Evolutionary conservation across 1,140 invertebrate species (phyloP).

Genomic region (Stegodyphus mimosarum): DNA sequence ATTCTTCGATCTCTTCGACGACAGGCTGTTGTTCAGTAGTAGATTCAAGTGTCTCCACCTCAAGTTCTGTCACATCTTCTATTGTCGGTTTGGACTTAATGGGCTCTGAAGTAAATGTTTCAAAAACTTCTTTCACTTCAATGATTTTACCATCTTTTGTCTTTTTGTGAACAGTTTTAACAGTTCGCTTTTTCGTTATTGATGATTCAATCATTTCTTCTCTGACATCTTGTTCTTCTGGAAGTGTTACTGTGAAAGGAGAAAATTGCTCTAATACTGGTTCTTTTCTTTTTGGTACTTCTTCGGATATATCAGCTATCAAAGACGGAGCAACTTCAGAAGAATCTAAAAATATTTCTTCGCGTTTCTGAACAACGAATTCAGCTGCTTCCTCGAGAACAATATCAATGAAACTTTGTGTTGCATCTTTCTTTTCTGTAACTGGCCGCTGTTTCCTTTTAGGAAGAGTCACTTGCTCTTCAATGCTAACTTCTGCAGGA

Average conservation of each 20-base stretch:
- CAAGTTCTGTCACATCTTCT: conserved; percentile 39
- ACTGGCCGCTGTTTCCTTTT: conserved; percentile 18
- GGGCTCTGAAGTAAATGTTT: conserved; percentile 43
- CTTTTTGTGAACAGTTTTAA: conserved; percentile 48
- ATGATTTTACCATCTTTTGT: conserved; percentile 48
- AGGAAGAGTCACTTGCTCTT: conserved; percentile 43
- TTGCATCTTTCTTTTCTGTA: conserved; percentile 29
- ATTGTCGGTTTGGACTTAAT: conserved; percentile 30
- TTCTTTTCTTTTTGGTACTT: conserved; percentile 59
- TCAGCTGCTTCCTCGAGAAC: conserved; percentile 55
- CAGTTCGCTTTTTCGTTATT: conserved; percentile 47
- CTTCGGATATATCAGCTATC: conserved; percentile 33
- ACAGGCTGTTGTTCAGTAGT: conserved; percentile 27
- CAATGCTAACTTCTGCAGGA: conserved; percentile 53
- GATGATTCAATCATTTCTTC: conserved; percentile 32
- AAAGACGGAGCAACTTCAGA: background rate
- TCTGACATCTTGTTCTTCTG: conserved; percentile 62
- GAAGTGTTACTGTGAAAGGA: conserved; percentile 47
- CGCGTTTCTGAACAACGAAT: conserved; percentile 38
- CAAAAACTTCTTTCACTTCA: conserved; percentile 50
- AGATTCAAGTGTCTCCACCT: conserved; percentile 16
- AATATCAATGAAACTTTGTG: conserved; percentile 36
- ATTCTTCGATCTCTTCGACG: conserved; percentile 47
- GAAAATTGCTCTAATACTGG: conserved; percentile 60
- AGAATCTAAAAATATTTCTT: background rate